Conservation (phyloP, 2,113 vertebrate species). For the Recurvirostra avosetta region DNA sequence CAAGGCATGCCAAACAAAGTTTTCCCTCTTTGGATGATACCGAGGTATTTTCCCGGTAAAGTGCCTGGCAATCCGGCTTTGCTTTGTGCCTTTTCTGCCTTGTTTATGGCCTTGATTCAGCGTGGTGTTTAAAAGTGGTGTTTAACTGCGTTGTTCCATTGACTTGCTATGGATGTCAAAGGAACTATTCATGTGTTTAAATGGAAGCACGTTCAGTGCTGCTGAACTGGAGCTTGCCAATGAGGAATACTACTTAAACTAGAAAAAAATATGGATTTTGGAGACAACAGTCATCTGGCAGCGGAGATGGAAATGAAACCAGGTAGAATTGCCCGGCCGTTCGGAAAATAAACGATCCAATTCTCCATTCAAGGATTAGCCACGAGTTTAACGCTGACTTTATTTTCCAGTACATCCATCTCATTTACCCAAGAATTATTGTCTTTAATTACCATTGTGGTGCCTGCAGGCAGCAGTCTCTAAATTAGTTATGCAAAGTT, state of each 20-base stretch:
- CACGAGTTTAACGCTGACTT: conserved; percentile 9
- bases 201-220: background rate
- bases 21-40: background rate
- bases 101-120: background rate
- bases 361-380: conserved; percentile 51
- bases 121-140: background rate
- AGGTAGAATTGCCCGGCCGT: conserved; percentile 27
- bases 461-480: conserved; percentile 36
- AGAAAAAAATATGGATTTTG: conserved; percentile 25
- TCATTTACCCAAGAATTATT: conserved; percentile 41
- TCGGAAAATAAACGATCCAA: conserved; percentile 58
- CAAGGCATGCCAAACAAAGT: background rate
- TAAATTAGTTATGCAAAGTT: conserved; percentile 6
- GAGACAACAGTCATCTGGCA: conserved; percentile 52
- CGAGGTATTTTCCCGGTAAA: background rate
- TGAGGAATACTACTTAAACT: conserved; percentile 21
- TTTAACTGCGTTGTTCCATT: background rate
- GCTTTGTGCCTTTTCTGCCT: background rate
- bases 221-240: conserved; percentile 2
- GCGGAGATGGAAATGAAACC: conserved; percentile 50
- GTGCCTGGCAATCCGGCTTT: background rate
- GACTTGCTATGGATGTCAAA: background rate
- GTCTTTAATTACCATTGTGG: conserved; percentile 45
- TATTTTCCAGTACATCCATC: conserved; percentile 49
- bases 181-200: conserved; percentile 17